phyloP scores from a whole-genome alignment of 2,888 invertebrate genomes.

The Cosmorhoe ocellata region DNA sequence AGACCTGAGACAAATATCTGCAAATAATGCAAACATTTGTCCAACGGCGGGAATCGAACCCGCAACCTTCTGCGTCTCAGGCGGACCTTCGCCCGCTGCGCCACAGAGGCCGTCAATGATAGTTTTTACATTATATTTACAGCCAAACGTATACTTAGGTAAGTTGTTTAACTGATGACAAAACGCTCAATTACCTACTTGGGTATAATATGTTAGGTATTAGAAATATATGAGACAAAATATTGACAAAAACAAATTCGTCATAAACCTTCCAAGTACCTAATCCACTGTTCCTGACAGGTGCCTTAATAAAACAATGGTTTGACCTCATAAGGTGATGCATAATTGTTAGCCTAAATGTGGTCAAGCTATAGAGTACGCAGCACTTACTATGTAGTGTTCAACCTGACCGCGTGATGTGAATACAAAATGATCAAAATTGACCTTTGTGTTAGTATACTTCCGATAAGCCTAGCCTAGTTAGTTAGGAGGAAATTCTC shows the following conservation, averaged over 20 bases:
- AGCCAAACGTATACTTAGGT: no score
- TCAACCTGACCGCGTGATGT: constrained; percentile 2
- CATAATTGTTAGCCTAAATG: constrained; percentile 33
- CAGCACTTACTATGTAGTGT: background rate
- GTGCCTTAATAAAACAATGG: constrained; percentile 46
- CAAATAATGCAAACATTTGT: no score
- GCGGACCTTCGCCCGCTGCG: no score
- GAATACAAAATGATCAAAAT: constrained; percentile 10
- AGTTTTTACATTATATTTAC: no score
- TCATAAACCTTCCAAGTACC: background rate
- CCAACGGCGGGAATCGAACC: no score
- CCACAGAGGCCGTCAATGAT: no score
- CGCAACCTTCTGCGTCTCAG: no score
- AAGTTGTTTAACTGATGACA: no score
- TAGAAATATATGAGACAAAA: no score
- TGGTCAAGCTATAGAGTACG: constrained; percentile 12
- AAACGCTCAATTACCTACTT: no score
- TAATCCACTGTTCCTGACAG: constrained; percentile 31
- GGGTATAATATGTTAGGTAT: no score
- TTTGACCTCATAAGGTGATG: constrained; percentile 52
- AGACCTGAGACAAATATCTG: no score
- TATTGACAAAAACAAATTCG: constrained; percentile 6
- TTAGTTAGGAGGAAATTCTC: background rate
- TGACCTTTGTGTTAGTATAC: constrained; percentile 10
- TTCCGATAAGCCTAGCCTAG: constrained; percentile 13